Conservation (phyloP, 1,140 invertebrate genomes). For the Dendroctonus valens region DNA sequence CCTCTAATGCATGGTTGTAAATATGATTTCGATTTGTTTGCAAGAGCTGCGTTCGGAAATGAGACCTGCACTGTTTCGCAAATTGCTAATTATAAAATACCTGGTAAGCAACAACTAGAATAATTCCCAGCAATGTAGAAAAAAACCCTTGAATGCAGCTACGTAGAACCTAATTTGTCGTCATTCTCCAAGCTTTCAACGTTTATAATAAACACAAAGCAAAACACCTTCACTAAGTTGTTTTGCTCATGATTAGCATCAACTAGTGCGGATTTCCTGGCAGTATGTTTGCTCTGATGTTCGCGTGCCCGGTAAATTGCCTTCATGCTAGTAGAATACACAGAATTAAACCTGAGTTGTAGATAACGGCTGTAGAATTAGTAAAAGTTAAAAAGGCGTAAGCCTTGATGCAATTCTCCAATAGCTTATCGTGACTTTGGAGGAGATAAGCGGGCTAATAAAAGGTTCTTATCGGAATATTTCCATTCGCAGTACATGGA, state of each 20-base stretch:
- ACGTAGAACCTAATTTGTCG: neutral
- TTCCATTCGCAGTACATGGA: too few species aligned
- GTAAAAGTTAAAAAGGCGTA: too few species aligned
- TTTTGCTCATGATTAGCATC: neutral
- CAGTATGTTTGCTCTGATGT: too few species aligned
- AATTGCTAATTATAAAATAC: constrained; percentile 16
- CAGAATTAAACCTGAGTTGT: too few species aligned
- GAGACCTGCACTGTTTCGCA: constrained; percentile 8
- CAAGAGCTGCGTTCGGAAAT: constrained; percentile 1
- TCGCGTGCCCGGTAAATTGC: too few species aligned
- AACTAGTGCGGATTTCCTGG: neutral
- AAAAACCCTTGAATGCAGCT: neutral
- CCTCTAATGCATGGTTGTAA: constrained; percentile 24
- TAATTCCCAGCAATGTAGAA: neutral
- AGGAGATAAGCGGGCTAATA: too few species aligned
- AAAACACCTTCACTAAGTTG: neutral
- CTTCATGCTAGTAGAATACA: too few species aligned
- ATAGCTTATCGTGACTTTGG: too few species aligned
- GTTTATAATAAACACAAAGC: neutral
- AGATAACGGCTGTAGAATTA: too few species aligned
- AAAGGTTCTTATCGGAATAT: too few species aligned
- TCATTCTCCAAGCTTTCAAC: too few species aligned
- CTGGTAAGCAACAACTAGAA: constrained; percentile 13
- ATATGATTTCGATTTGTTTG: constrained; percentile 18
- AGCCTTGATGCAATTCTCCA: too few species aligned